A percentile compares a stretch with the other conserved stretches of the same genome.
Evolutionary conservation across 2,113 vertebrate genomes (phyloP).

Genomic region (Mesitornis unicolor): DNA sequence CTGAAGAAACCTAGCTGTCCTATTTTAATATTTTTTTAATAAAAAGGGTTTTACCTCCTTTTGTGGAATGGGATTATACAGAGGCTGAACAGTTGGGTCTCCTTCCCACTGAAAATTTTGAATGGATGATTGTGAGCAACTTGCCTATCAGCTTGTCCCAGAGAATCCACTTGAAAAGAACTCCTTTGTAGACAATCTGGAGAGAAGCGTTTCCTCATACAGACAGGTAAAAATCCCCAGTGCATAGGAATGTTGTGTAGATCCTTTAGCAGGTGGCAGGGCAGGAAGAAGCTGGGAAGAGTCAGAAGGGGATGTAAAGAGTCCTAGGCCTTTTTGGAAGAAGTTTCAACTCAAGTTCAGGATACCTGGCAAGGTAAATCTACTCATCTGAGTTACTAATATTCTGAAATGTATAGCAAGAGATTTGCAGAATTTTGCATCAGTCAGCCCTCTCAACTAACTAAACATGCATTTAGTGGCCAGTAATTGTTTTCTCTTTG

Average conservation of each 20-base stretch:
- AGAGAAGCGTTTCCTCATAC: background rate
- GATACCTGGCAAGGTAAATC: background rate
- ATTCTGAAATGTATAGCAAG: background rate
- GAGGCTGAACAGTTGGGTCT: background rate
- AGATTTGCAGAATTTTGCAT: background rate
- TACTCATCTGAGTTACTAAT: background rate
- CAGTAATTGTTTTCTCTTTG: background rate
- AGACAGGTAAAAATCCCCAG: background rate
- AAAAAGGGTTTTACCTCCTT: background rate
- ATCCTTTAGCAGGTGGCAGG: background rate
- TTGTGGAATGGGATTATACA: background rate
- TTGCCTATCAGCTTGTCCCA: background rate
- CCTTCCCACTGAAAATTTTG: background rate
- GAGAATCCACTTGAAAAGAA: background rate
- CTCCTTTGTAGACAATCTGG: background rate
- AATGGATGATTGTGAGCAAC: background rate
- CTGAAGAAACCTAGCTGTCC: background rate
- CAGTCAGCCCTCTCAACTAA: background rate
- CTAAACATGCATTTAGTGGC: background rate
- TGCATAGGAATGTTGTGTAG: accelerated
- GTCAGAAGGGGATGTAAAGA: background rate
- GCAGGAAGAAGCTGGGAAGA: background rate
- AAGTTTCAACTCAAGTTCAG: background rate
- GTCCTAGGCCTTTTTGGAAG: background rate
- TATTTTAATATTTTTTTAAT: no score